Evolutionary conservation across 2,888 invertebrate genomes (phyloP).

Genomic region (Conchocele bisecta): DNA sequence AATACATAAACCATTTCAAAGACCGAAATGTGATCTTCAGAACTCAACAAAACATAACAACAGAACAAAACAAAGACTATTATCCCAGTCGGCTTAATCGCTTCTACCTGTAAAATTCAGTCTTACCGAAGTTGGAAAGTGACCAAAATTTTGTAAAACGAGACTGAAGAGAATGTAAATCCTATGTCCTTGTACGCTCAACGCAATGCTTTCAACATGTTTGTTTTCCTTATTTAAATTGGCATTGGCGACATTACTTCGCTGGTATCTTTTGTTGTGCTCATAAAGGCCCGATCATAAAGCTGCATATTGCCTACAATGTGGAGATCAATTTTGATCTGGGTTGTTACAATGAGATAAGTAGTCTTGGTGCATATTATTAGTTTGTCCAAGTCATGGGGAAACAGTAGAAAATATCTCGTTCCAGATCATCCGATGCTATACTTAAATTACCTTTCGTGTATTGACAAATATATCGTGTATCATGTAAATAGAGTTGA

Average conservation of each 20-base stretch:
- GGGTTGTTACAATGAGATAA: conserved; percentile 23
- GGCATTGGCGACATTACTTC: conserved; percentile 3
- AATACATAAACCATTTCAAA: conserved; percentile 29
- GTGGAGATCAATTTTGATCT: conserved; percentile 18
- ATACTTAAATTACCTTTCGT: no score
- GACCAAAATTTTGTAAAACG: conserved; percentile 27
- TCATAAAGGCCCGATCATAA: neutral
- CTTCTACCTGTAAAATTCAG: no score
- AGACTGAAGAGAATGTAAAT: conserved; percentile 5
- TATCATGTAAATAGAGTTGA: no score
- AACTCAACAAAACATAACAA: conserved; percentile 14
- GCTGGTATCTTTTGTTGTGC: neutral
- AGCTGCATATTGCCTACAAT: conserved; percentile 12
- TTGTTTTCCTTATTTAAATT: conserved; percentile 19
- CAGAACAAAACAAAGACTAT: conserved; percentile 13
- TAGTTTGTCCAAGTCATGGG: no score
- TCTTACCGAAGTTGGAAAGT: conserved; percentile 28
- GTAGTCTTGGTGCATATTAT: conserved; percentile 23
- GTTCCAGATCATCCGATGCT: no score
- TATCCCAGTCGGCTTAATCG: no score
- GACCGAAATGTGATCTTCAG: no score
- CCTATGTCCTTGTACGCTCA: conserved; percentile 9
- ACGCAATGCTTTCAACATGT: conserved; percentile 18
- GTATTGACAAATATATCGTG: no score
- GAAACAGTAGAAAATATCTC: no score